These are phyloP conservation scores for Anarrhichthys ocellatus DNA, from an alignment of 2,113 vertebrate genomes.

Conservation along the genomic window DNA sequence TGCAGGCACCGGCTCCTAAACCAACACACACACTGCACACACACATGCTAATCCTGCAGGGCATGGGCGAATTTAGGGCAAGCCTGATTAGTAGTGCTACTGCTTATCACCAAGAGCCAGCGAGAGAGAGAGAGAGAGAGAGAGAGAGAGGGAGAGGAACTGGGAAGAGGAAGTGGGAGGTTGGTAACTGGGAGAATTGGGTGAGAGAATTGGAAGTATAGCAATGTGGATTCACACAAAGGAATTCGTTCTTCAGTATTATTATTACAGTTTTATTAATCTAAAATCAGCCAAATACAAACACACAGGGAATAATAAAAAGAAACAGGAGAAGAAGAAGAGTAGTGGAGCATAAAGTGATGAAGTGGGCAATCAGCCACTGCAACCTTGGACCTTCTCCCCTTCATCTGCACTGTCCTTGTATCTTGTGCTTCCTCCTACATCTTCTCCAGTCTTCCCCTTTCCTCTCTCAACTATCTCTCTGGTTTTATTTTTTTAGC, in stretches of 20 bases:
- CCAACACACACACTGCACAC: conserved; percentile 39
- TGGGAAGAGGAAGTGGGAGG: conserved; percentile 35
- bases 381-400: conserved; percentile 28
- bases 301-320: conserved; percentile 2
- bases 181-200: conserved; percentile 28
- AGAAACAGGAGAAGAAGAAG: neutral
- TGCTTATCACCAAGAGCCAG: conserved; percentile 80
- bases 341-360: conserved; percentile 25
- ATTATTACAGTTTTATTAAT: conserved; percentile 6
- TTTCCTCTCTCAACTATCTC: neutral
- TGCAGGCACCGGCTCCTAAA: conserved; percentile 54
- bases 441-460: neutral
- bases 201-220: conserved; percentile 8
- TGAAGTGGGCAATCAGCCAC: conserved; percentile 21
- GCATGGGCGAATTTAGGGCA: conserved; percentile 84
- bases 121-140: conserved; percentile 16
- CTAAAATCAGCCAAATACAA: conserved; percentile 3
- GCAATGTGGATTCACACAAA: conserved; percentile 11
- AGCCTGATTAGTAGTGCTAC: conserved; percentile 82
- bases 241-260: conserved; percentile 20
- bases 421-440: conserved; percentile 20
- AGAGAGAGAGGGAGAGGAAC: conserved; percentile 29
- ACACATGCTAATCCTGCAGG: conserved; percentile 78
- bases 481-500: conserved; percentile 21
- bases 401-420: conserved; percentile 9